A percentile compares a stretch with the other conserved stretches of the same genome.
Evolutionary conservation across 2,888 invertebrate species (phyloP).

Genomic region (Rhaphigaster nebulosa): DNA sequence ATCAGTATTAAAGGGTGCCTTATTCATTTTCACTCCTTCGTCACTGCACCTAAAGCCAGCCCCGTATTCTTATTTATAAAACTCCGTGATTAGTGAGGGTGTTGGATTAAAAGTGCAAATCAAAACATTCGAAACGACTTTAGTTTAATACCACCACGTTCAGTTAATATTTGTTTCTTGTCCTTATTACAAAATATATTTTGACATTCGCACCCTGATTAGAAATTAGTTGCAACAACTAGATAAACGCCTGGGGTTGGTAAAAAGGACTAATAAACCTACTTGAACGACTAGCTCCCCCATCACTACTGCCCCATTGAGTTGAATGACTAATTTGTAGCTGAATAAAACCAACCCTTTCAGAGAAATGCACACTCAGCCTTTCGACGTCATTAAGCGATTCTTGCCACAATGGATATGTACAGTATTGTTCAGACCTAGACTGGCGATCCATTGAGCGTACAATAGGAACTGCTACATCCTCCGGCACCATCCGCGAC

Average conservation of each 20-base stretch:
- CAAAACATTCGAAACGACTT: too few species aligned
- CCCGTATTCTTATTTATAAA: too few species aligned
- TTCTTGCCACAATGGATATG: not conserved
- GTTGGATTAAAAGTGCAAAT: too few species aligned
- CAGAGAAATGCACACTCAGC: constrained; percentile 1
- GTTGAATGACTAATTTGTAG: constrained; percentile 22
- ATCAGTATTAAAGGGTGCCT: too few species aligned
- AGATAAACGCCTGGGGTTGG: not conserved
- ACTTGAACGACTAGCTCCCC: not conserved
- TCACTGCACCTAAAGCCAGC: too few species aligned
- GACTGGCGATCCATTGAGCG: not conserved
- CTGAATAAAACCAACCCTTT: constrained; percentile 14
- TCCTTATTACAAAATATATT: too few species aligned
- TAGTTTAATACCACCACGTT: too few species aligned
- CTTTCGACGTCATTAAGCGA: constrained; percentile 26
- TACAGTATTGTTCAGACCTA: not conserved
- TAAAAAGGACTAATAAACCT: not conserved
- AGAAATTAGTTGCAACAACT: not conserved
- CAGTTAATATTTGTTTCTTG: too few species aligned
- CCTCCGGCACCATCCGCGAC: not conserved
- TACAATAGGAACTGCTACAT: constrained; percentile 28
- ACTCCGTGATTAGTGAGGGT: too few species aligned
- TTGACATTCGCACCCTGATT: too few species aligned
- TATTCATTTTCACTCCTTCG: too few species aligned
- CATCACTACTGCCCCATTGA: not conserved